Evolutionary conservation across 2,888 invertebrate genomes (phyloP).

Genomic region (Ceraclea dissimilis): DNA sequence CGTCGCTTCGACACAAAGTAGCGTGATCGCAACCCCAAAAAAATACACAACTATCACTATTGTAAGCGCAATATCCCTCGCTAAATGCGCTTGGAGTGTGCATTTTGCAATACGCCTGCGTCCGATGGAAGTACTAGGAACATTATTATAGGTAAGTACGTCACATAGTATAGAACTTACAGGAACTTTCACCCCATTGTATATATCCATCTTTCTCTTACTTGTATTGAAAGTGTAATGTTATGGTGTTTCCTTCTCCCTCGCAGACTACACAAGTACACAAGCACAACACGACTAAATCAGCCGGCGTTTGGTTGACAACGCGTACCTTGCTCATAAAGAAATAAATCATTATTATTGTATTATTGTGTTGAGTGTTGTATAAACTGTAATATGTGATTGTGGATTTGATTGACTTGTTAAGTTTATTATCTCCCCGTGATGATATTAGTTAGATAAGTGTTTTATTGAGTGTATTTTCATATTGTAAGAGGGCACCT

Average conservation of each 20-base stretch:
- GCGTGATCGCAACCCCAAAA: neutral
- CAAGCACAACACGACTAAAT: conserved; percentile 5
- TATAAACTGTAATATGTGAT: neutral
- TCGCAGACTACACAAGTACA: conserved; percentile 16
- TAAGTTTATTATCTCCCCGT: neutral
- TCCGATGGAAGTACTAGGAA: conserved; percentile 4
- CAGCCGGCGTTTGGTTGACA: conserved; percentile 21
- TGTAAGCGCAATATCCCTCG: conserved; percentile 17
- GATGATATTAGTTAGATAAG: neutral
- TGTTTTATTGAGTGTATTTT: too few relatives aligned
- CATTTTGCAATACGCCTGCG: conserved; percentile 21
- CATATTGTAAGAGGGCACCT: neutral
- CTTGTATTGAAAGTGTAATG: neutral
- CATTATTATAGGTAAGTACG: neutral
- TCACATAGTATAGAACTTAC: too few relatives aligned
- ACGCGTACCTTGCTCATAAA: conserved; percentile 11
- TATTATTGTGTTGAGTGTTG: too few relatives aligned
- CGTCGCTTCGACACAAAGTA: conserved; percentile 1
- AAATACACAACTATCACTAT: conserved; percentile 10
- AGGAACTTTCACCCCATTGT: conserved; percentile 11
- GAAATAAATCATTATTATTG: conserved; percentile 15
- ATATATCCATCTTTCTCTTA: conserved; percentile 7
- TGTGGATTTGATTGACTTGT: conserved; percentile 5
- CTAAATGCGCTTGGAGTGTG: conserved; percentile 16
- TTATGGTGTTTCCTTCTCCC: conserved; percentile 7